Conservation (phyloP, 2,797 vertebrate genomes). For the Euphonia xanthogaster region DNA sequence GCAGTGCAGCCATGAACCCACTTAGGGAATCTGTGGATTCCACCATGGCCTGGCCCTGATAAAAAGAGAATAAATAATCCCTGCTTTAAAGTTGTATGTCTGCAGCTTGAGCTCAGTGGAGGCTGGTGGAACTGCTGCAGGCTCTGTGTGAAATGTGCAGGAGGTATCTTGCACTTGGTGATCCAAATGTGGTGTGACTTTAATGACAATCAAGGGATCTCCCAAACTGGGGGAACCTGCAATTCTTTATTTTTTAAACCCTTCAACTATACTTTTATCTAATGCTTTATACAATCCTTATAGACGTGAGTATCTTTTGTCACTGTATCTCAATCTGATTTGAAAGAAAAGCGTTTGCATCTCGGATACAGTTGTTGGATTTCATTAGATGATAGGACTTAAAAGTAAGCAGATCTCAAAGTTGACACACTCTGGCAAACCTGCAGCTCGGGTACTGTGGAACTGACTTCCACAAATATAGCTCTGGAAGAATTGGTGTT, state of each 20-base stretch:
- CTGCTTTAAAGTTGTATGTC: accelerated
- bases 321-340: background rate
- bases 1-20: background rate
- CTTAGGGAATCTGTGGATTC: background rate
- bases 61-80: background rate
- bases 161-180: background rate
- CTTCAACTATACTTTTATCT: background rate
- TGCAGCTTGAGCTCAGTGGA: background rate
- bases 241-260: background rate
- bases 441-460: accelerated
- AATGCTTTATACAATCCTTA: accelerated
- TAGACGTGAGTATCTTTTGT: background rate
- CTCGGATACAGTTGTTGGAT: background rate
- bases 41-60: background rate
- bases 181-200: background rate
- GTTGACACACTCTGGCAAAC: background rate
- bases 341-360: background rate
- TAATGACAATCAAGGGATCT: background rate
- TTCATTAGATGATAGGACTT: background rate
- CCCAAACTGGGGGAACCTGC: background rate
- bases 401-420: background rate
- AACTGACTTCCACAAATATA: background rate
- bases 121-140: background rate
- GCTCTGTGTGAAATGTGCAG: background rate
- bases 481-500: background rate